Evolutionary conservation across 2,113 vertebrate genomes (phyloP).

Genomic region (Asarcornis scutulata): DNA sequence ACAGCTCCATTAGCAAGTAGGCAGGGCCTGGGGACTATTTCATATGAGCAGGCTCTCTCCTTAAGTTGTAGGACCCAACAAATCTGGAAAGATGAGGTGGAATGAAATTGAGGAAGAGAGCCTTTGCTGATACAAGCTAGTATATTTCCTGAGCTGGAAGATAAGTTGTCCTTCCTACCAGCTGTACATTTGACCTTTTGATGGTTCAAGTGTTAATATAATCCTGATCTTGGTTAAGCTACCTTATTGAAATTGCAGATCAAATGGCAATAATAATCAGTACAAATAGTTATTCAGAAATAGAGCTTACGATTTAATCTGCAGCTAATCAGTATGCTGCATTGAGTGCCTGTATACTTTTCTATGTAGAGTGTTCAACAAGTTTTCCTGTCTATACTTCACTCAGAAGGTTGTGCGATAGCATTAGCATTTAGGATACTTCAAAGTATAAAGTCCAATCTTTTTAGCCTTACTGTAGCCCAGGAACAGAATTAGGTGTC

Average conservation of each 20-base stretch:
- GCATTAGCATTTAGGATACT: background rate
- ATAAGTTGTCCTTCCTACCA: background rate
- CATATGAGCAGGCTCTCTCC: background rate
- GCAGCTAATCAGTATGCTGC: background rate
- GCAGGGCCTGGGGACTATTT: background rate
- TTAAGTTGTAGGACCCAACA: background rate
- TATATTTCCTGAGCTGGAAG: background rate
- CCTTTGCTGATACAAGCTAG: background rate
- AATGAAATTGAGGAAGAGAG: background rate
- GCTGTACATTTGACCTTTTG: background rate
- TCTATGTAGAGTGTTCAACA: rapidly evolving
- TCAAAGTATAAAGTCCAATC: background rate
- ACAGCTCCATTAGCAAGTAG: background rate
- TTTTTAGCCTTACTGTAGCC: background rate
- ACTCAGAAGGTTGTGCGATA: background rate
- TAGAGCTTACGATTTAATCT: background rate
- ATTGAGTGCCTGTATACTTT: background rate
- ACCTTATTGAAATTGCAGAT: background rate
- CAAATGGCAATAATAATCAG: background rate
- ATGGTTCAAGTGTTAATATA: background rate
- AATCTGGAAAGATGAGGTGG: background rate
- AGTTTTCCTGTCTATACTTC: background rate
- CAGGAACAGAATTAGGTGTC: background rate
- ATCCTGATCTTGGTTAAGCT: background rate
- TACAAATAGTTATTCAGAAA: background rate